phyloP scores from a whole-genome alignment of 2,888 invertebrate genomes.

The Cerceris rybyensis region DNA sequence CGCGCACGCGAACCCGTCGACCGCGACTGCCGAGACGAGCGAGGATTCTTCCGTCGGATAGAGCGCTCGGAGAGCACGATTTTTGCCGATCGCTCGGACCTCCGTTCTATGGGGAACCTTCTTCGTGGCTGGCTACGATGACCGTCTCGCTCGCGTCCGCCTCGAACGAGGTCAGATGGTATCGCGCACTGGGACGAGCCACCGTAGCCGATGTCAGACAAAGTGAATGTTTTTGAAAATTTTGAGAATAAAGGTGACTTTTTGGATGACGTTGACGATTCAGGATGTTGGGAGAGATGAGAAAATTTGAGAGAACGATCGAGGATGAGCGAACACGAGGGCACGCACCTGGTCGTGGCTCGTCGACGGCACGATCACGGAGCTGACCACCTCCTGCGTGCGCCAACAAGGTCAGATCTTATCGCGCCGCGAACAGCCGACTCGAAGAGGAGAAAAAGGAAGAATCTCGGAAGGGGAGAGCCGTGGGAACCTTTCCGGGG shows the following conservation, averaged over 20 bases:
- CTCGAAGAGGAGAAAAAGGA: slow-evolving; percentile 46
- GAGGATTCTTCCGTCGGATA: background rate
- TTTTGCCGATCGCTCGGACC: background rate
- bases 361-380: background rate
- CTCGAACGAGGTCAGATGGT: slow-evolving; percentile 70
- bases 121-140: slow-evolving; percentile 51
- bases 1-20: background rate
- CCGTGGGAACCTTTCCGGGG: slow-evolving; percentile 71
- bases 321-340: slow-evolving; percentile 32
- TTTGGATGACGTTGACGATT: background rate
- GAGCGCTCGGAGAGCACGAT: background rate
- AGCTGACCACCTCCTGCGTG: slow-evolving; percentile 53
- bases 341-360: slow-evolving; percentile 35
- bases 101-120: background rate
- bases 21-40: background rate
- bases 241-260: too few species aligned
- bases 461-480: slow-evolving; percentile 57
- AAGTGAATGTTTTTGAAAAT: too few species aligned
- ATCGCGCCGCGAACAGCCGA: slow-evolving; percentile 55
- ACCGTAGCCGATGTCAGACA: too few species aligned
- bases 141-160: slow-evolving; percentile 57
- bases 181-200: slow-evolving; percentile 49
- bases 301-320: background rate
- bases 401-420: slow-evolving; percentile 62
- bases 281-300: too few species aligned